These are phyloP conservation scores for Labia minor DNA, from an alignment of 2,888 invertebrate species.

Conservation along the genomic window DNA sequence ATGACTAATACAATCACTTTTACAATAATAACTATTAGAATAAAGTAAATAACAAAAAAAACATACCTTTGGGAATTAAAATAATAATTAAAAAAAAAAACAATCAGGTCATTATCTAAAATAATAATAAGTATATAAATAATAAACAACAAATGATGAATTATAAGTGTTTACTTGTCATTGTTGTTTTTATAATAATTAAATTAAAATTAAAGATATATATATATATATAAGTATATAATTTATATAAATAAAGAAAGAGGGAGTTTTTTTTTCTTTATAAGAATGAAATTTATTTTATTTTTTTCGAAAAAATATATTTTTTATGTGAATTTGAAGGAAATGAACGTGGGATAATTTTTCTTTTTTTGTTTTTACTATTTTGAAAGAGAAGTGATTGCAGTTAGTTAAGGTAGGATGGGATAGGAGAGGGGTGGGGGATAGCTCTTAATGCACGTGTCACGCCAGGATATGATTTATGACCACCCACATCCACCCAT, in stretches of 20 bases:
- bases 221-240: background rate
- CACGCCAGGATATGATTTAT: background rate
- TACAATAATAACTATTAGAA: too few relatives aligned
- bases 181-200: background rate
- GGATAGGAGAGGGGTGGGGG: background rate
- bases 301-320: background rate
- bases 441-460: background rate
- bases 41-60: too few relatives aligned
- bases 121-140: background rate
- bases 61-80: background rate
- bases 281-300: background rate
- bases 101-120: background rate
- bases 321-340: constrained; percentile 7
- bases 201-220: background rate
- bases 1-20: too few relatives aligned
- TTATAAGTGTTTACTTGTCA: background rate
- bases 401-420: too few relatives aligned
- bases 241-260: background rate
- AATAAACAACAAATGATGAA: background rate
- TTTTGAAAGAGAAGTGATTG: background rate
- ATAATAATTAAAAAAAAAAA: background rate
- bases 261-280: background rate
- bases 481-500: background rate
- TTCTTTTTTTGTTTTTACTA: too few relatives aligned
- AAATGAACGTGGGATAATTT: constrained; percentile 7